Conservation (phyloP, 2,797 vertebrate species). For the Mionectes olivaceus region DNA sequence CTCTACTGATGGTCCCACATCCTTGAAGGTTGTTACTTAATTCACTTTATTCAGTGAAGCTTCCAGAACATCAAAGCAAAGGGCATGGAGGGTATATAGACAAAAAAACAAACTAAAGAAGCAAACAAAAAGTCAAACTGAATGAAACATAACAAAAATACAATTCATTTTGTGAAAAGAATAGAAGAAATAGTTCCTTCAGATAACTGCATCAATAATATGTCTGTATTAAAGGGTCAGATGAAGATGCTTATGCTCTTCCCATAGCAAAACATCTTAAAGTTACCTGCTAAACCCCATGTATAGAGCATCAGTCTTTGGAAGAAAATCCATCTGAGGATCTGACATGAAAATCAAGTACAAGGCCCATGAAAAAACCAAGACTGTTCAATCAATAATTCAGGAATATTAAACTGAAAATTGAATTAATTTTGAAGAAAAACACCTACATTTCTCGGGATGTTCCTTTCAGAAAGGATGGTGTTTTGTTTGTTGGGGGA, state of each 20-base stretch:
- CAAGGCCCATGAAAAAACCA: background rate
- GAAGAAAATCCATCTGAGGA: background rate
- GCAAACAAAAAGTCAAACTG: background rate
- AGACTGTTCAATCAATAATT: background rate
- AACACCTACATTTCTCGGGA: background rate
- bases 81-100: background rate
- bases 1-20: background rate
- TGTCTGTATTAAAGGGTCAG: background rate
- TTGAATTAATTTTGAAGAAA: background rate
- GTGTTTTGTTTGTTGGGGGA: rapidly evolving
- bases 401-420: background rate
- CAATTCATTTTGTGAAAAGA: background rate
- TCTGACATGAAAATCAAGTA: background rate
- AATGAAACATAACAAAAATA: background rate
- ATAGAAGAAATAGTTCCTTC: background rate
- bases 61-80: background rate
- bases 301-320: background rate
- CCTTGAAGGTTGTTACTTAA: background rate
- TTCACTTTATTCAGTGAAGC: background rate
- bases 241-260: background rate
- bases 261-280: background rate
- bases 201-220: background rate
- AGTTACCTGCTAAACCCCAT: background rate
- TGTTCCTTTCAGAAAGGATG: background rate
- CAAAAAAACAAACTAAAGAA: background rate